phyloP scores from a whole-genome alignment of 2,888 invertebrate species.

The Agrochola circellaris region DNA sequence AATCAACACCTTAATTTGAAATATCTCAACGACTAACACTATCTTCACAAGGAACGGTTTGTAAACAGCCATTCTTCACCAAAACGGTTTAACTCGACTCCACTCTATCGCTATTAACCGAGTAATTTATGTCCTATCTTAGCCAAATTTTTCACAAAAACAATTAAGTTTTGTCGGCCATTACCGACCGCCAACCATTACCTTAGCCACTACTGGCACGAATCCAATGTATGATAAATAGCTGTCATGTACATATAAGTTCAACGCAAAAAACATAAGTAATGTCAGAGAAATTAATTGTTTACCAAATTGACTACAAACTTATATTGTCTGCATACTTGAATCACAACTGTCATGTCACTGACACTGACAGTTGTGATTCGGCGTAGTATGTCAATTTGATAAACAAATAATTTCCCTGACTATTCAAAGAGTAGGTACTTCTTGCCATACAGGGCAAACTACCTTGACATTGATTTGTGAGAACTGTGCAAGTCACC shows the following conservation, averaged over 20 bases:
- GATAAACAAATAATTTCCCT: neutral
- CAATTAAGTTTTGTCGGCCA: conserved; percentile 43
- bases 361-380: neutral
- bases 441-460: conserved; percentile 3
- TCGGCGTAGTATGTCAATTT: neutral
- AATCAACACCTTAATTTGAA: conserved; percentile 29
- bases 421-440: neutral
- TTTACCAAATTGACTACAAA: neutral
- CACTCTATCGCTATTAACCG: neutral
- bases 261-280: conserved; percentile 20
- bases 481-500: conserved; percentile 16
- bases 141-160: conserved; percentile 30
- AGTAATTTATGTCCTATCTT: conserved; percentile 21
- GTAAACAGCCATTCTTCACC: conserved; percentile 47
- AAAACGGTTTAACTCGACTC: conserved; percentile 14
- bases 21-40: conserved; percentile 4
- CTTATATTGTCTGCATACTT: neutral
- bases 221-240: conserved; percentile 42
- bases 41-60: conserved; percentile 25
- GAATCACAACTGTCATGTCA: neutral
- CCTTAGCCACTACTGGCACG: conserved; percentile 35
- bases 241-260: conserved; percentile 31
- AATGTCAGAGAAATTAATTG: neutral
- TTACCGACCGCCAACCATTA: conserved; percentile 21
- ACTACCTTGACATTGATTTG: conserved; percentile 29